Evolutionary conservation across 2,797 vertebrate genomes (phyloP), one percentile per base, ranked within the genome.

Genomic region (Lagorchestes hirsutus): DNA sequence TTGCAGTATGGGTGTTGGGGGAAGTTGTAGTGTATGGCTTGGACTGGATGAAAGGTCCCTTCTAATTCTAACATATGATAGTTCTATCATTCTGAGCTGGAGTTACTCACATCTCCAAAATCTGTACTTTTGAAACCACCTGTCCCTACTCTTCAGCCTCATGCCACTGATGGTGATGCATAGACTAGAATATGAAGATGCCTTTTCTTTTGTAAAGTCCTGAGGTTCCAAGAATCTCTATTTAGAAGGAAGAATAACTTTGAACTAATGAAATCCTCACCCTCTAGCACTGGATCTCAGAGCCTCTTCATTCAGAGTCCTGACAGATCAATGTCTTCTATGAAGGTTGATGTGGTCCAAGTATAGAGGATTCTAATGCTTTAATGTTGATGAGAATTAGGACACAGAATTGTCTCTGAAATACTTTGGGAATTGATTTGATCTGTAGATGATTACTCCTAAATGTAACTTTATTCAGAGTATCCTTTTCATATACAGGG

Each of bases 21-120:
- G 28, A 2, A 74, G 5, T 24, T 24, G 18, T 40, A 40, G 2
- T 0, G 0, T 8, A 74, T 22, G 5, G 0, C 31, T 34, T 34
- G 31, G 31, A 34, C 12, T 5, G 18, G 13, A 16, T 16, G 29
- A 4, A 16, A 67, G 34, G 14, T 16, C 13, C 13, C 12, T n/a
- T 67, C 34, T 5, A 16, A 67, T 13, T 16, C 13, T 62, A n/a
- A 67, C 4, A n/a, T n/a, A 0, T 16, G 5, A 16, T 16, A n/a
- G 34, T 18, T 34, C 34, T 16, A 67, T n/a, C 31, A 67, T 67
- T 91, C 18, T 56, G 18, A 91, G 6, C 6, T n/a, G 10, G 40
- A 40, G 8, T 12, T 34, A 34, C 9, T 27, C 56, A 57, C 5
- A 46, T 52, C 82, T 54, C 28, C 58, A 31, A 13, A 16, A 40